phyloP scores from a whole-genome alignment of 2,113 vertebrate species.

The Pituophis catenifer region DNA sequence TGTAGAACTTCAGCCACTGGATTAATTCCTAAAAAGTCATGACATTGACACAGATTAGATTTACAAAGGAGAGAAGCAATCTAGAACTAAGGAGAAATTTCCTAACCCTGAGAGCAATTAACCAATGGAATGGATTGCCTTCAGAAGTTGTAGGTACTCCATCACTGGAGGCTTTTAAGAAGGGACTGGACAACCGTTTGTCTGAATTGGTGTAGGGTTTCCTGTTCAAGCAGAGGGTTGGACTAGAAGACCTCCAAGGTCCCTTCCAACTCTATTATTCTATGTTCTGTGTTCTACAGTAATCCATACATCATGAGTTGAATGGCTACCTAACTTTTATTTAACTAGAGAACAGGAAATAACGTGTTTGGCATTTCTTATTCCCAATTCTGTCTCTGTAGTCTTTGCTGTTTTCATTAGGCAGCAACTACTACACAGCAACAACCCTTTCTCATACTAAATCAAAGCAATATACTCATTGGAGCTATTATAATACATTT shows the following conservation, averaged over 20 bases:
- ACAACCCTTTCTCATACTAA: background rate
- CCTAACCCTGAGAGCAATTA: background rate
- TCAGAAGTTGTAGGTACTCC: background rate
- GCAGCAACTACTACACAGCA: background rate
- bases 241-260: background rate
- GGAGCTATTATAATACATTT: slow-evolving; percentile 9
- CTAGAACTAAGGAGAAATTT: background rate
- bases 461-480: background rate
- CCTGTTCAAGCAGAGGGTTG: background rate
- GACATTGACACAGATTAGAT: background rate
- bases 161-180: background rate
- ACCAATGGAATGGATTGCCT: background rate
- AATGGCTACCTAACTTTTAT: background rate
- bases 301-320: background rate
- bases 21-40: background rate
- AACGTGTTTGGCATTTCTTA: background rate
- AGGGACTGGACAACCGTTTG: background rate
- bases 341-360: background rate
- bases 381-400: background rate
- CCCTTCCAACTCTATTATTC: background rate
- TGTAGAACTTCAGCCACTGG: background rate
- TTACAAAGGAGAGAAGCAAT: background rate
- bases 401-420: background rate
- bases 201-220: background rate
- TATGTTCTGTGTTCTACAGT: background rate